phyloP scores from a whole-genome alignment of 2,113 vertebrate genomes.

The Atractosteus spatula region DNA sequence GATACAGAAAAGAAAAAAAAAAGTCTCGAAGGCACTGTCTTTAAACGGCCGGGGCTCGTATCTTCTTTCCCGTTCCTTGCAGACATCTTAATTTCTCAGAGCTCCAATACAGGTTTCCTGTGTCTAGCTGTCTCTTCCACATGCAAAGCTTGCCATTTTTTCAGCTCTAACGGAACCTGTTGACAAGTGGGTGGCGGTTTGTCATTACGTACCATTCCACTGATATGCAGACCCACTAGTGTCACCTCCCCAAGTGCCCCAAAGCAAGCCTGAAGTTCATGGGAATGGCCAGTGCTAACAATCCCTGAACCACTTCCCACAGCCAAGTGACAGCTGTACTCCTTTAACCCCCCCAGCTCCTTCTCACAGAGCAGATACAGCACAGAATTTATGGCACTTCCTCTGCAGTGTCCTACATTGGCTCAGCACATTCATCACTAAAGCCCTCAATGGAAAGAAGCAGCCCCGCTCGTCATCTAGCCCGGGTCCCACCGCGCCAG shows the following conservation, averaged over 20 bases:
- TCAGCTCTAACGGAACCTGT: conserved; percentile 58
- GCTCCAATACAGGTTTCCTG: conserved; percentile 30
- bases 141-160: conserved; percentile 38
- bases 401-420: conserved; percentile 71
- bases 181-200: conserved; percentile 64
- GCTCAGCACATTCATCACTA: conserved; percentile 70
- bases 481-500: conserved; percentile 50
- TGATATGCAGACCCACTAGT: conserved; percentile 65
- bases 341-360: conserved; percentile 73
- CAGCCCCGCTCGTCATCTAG: conserved; percentile 63
- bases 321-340: conserved; percentile 89
- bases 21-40: too few species aligned
- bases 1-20: too few species aligned
- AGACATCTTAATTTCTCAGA: conserved; percentile 17
- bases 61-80: too few species aligned
- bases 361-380: conserved; percentile 51
- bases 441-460: conserved; percentile 55
- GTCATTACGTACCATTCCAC: conserved; percentile 48
- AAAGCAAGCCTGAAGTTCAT: conserved; percentile 79
- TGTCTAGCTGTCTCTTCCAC: conserved; percentile 43
- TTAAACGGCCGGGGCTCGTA: too few species aligned
- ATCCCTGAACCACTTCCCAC: conserved; percentile 91
- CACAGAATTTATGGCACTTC: conserved; percentile 76
- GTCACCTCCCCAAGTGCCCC: conserved; percentile 74
- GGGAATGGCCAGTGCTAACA: conserved; percentile 91